Evolutionary conservation across 2,888 invertebrate genomes (phyloP), one percentile per base, ranked within the genome.

Genomic region (Chymomyza fuscimana): DNA sequence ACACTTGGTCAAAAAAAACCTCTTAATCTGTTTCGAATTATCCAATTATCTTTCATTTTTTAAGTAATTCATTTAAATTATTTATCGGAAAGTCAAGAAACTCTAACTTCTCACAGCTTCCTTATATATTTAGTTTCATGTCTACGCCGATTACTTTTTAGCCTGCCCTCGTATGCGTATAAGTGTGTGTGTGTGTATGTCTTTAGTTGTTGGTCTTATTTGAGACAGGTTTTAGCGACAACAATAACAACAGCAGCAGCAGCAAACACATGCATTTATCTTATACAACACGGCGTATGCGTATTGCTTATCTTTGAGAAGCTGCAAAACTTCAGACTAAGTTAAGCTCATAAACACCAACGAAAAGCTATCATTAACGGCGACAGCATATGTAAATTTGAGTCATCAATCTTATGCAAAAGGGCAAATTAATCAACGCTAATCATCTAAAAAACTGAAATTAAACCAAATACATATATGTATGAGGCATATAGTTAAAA

Each of bases 341-440:
- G 4, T 32, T 32, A 32, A 58, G 22, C 58, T 19, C 15, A 58
- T 22, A 25, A 15, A 19, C 7, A 25, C 29, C 58, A 58, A 62
- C 36, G 61, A 46, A 5, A 64, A 69, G 58, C 4, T 69, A 40
- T 36, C 36, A 56, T 29, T 46, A 46, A 46, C 40, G 12, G 40
- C 40, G 50, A 78, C 73, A 64, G 7, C 74, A 67, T 59, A 59
- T 25, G 58, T 59, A 40, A 46, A 10, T 59, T 62, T 22, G 46
- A 29, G 5, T 51, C 61, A 67, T 67, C 52, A 67, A 67, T 67
- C 66, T 67, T 67, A 25, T 36, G 16, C 10, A 61, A 52, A n/a
- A 32, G 52, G 22, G 69, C 16, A 84, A 85, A 84, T 86, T 82
- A 85, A 88, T 88, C 87, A 81, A 63, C 62, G 75, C 76, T 86